These are phyloP conservation scores for Cosmia trapezina DNA, from an alignment of 2,888 invertebrate genomes.

Conservation along the genomic window DNA sequence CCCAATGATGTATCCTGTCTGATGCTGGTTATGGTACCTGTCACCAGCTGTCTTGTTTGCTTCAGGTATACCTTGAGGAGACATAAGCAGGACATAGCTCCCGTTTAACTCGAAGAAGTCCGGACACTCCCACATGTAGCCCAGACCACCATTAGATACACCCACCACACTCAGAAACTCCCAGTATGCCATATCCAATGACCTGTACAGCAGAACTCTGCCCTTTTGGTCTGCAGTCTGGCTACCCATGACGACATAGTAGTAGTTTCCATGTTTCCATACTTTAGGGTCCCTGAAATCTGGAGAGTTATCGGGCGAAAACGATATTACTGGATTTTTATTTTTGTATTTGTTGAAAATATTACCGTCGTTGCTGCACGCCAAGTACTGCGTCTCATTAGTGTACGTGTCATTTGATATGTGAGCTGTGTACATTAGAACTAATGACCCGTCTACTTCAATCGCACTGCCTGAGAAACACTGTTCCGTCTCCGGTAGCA, in stretches of 20 bases:
- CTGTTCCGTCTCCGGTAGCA: constrained; percentile 83
- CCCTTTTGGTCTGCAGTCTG: constrained; percentile 77
- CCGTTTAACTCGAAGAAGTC: constrained; percentile 86
- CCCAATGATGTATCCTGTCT: constrained; percentile 85
- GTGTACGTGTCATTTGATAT: not conserved
- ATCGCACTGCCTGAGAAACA: constrained; percentile 88
- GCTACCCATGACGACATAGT: constrained; percentile 84
- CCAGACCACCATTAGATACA: constrained; percentile 78
- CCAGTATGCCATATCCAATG: constrained; percentile 81
- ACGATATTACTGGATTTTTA: constrained; percentile 83
- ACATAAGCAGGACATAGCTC: constrained; percentile 83
- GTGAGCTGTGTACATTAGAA: constrained; percentile 84
- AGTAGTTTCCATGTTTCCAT: constrained; percentile 82
- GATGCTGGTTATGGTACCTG: constrained; percentile 80
- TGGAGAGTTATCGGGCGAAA: constrained; percentile 76
- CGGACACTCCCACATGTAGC: constrained; percentile 89
- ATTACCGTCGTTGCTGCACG: constrained; percentile 81
- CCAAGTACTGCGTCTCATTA: constrained; percentile 80
- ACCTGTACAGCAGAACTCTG: constrained; percentile 82
- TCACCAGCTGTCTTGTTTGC: constrained; percentile 76
- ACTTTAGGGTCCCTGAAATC: constrained; percentile 89
- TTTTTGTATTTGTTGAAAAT: constrained; percentile 81
- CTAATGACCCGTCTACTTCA: constrained; percentile 77
- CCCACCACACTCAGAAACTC: constrained; percentile 79
- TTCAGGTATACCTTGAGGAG: constrained; percentile 81